phyloP scores from a whole-genome alignment of 1,140 invertebrate species.

The Macrobrachium rosenbergii region DNA sequence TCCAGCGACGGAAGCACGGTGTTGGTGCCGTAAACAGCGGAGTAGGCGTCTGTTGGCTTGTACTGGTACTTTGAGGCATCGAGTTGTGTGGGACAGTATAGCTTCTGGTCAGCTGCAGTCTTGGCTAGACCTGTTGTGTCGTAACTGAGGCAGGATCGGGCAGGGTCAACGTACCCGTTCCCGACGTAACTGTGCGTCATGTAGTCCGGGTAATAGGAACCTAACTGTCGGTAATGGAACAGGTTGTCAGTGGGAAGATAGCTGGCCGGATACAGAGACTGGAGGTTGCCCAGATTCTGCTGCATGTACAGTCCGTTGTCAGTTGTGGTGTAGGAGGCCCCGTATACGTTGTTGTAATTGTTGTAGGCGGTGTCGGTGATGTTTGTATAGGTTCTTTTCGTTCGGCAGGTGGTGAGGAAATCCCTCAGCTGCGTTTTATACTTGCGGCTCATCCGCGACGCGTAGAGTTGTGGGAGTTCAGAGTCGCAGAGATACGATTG shows the following conservation, averaged over 20 bases:
- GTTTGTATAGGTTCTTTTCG: conserved; percentile 81
- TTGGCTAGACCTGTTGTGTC: conserved; percentile 62
- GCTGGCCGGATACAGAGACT: conserved; percentile 71
- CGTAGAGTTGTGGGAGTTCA: conserved; percentile 69
- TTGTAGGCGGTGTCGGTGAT: conserved; percentile 69
- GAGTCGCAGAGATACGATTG: conserved; percentile 89
- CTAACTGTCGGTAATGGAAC: conserved; percentile 75
- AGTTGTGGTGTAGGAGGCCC: conserved; percentile 77
- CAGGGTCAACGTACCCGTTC: conserved; percentile 67
- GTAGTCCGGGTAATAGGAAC: conserved; percentile 67
- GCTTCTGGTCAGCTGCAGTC: conserved; percentile 61
- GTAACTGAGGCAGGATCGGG: conserved; percentile 67
- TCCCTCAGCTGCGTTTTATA: conserved; percentile 94
- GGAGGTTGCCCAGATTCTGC: conserved; percentile 79
- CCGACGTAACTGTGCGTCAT: conserved; percentile 69
- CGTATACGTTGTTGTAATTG: conserved; percentile 73
- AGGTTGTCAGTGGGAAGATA: conserved; percentile 77
- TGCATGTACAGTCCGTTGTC: conserved; percentile 79
- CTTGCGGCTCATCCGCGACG: conserved; percentile 76
- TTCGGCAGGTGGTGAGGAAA: conserved; percentile 91
- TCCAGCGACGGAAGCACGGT: conserved; percentile 60
- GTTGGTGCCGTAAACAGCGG: conserved; percentile 64
- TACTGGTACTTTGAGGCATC: conserved; percentile 66
- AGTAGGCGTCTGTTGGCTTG: conserved; percentile 60
- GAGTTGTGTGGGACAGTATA: conserved; percentile 64